Percentiles rank a stretch among this genome's conserved stretches.
These are phyloP conservation scores for Cryptoprocta ferox DNA, from an alignment of 2,797 vertebrate genomes.

Conservation along the genomic window DNA sequence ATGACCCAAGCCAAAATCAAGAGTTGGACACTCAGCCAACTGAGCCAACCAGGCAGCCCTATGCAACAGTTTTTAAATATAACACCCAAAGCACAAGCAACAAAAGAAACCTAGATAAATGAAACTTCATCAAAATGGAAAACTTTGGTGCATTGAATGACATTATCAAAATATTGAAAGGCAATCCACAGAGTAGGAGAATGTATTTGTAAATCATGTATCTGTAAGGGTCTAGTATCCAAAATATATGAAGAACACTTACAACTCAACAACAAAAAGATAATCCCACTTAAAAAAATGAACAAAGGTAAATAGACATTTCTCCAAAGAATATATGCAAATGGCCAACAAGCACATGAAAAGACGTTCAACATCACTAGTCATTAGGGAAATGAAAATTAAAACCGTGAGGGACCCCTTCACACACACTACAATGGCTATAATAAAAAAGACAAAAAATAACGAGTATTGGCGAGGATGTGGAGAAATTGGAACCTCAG, in stretches of 20 bases:
- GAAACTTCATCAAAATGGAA: not conserved
- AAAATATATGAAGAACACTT: not conserved
- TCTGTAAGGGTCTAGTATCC: not conserved
- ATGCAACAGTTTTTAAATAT: not conserved
- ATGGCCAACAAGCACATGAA: not conserved
- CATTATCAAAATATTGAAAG: not conserved
- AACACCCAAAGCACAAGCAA: not conserved
- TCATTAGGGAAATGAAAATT: not conserved
- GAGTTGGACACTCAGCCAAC: not conserved
- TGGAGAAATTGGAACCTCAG: not conserved
- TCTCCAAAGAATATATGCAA: not conserved
- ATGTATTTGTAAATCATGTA: not conserved
- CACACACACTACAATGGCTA: not conserved
- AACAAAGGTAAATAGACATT: slow-evolving; percentile 11
- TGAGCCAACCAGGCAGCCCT: too few species aligned
- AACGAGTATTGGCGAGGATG: not conserved
- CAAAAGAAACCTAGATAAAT: not conserved
- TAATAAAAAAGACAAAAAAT: not conserved
- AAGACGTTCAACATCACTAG: not conserved
- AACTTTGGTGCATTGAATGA: not conserved
- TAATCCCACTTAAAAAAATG: not conserved
- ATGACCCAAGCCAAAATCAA: not conserved
- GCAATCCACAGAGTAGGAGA: not conserved
- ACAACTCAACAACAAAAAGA: slow-evolving; percentile 35
- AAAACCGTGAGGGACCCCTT: not conserved